Evolutionary conservation across 2,888 invertebrate genomes (phyloP), one percentile per base, ranked within the genome.

Genomic region (Chloroclystis v-ata): DNA sequence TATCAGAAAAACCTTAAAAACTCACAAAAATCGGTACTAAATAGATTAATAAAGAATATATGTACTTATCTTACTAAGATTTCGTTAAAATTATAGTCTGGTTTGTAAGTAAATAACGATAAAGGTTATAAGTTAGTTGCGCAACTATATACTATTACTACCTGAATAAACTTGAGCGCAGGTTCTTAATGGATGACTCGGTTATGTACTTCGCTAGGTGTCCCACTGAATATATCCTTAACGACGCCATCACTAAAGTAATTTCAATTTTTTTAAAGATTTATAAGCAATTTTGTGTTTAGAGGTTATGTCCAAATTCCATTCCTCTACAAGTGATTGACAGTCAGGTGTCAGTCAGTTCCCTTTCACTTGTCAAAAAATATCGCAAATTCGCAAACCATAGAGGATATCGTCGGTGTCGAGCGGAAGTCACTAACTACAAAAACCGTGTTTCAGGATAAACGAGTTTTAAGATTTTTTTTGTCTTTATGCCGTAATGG

Each of bases 211-310:
- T 87, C 12, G 82, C 77, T 47, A 90, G 68, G 73, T 82, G 82
- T 38, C 86, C 76, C 48, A 86, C 69, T 54, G 84, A 78, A 77
- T 85, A 89, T 62, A 84, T 77, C 64, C 79, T 83, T 57, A 90
- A 63, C 39, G 89, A 85, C 66, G 89, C 82, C 90, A 90, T 90
- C 69, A 52, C 51, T 47, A 43, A 52, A 38, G 13, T 30, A 28
- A 37, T 30, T 38, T 11, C 20, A 42, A 41, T 49, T 38, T 42
- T 48, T 43, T 32, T 16, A n/a, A n/a, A n/a, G n/a, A n/a, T n/a
- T 1, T 9, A 33, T 40, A 8, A 6, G 6, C 43, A 49, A 55
- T 51, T 26, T 35, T 41, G 13, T 10, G 39, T 12, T 62, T 61
- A 78, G 32, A 33, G 81, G 80, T 79, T 80, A 81, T 56, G 56